These are phyloP conservation scores for Periplaneta americana DNA, from an alignment of 1,140 invertebrate genomes.

Conservation along the genomic window DNA sequence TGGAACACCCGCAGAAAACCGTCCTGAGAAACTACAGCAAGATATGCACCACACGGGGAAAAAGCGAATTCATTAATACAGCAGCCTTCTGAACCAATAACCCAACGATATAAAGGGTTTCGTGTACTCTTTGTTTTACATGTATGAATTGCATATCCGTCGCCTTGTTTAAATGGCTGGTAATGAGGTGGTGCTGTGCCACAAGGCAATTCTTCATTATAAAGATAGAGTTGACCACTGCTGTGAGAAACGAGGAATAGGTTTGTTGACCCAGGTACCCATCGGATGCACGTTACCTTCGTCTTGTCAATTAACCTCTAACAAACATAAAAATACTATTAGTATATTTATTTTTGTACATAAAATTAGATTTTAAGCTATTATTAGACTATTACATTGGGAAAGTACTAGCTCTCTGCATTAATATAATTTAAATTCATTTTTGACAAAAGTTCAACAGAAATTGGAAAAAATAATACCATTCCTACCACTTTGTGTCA, in stretches of 20 bases:
- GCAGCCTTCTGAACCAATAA: constrained; percentile 72
- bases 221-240: constrained; percentile 96
- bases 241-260: constrained; percentile 91
- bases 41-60: constrained; percentile 86
- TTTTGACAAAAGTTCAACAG: too few species aligned
- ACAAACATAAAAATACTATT: constrained; percentile 40
- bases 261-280: constrained; percentile 91
- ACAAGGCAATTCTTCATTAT: constrained; percentile 92
- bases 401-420: too few species aligned
- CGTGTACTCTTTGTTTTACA: constrained; percentile 95
- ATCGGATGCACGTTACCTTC: constrained; percentile 96
- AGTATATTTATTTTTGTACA: too few species aligned
- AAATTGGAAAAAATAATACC: too few species aligned
- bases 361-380: too few species aligned
- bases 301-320: constrained; percentile 97
- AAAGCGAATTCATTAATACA: constrained; percentile 97
- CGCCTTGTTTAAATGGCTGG: constrained; percentile 92
- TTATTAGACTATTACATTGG: too few species aligned
- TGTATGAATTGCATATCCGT: constrained; percentile 89
- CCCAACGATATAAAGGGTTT: constrained; percentile 89
- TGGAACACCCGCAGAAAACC: constrained; percentile 95
- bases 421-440: too few species aligned
- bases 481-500: too few species aligned
- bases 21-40: constrained; percentile 93
- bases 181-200: constrained; percentile 80